A percentile compares a stretch with the other conserved stretches of the same genome.
These are phyloP conservation scores for Tupaia tana DNA, from an alignment of 2,113 vertebrate species.

Conservation along the genomic window DNA sequence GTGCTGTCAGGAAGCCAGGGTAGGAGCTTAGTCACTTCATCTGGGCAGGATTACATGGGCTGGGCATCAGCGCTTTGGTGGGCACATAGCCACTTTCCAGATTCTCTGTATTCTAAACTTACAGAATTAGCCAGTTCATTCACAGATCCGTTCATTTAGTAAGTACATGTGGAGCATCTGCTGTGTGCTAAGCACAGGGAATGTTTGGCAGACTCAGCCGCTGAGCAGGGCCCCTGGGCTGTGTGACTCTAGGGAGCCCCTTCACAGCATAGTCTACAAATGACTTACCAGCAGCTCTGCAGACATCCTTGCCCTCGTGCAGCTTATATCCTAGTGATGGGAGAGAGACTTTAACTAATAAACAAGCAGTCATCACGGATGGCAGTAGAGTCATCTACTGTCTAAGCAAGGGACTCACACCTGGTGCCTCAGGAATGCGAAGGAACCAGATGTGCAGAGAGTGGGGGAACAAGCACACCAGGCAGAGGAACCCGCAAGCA, in stretches of 20 bases:
- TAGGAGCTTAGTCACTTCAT: not conserved
- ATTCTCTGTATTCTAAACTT: not conserved
- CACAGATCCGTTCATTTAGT: not conserved
- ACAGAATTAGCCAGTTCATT: not conserved
- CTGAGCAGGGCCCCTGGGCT: no score
- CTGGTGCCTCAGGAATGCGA: not conserved
- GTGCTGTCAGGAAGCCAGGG: not conserved
- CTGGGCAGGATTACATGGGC: not conserved
- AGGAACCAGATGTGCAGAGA: not conserved
- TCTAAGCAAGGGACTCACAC: not conserved
- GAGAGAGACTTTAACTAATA: not conserved
- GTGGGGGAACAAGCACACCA: not conserved
- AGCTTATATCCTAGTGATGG: not conserved
- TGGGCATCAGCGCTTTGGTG: not conserved
- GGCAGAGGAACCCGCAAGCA: not conserved
- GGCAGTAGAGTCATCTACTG: not conserved
- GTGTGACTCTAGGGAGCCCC: not conserved
- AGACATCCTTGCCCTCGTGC: not conserved
- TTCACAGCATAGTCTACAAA: fast-evolving
- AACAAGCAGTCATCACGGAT: not conserved
- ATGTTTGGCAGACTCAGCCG: not conserved
- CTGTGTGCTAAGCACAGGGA: not conserved
- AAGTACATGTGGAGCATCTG: not conserved
- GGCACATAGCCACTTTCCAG: not conserved
- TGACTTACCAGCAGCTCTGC: not conserved